These are phyloP conservation scores for Euspilapteryx auroguttella DNA, from an alignment of 2,888 invertebrate genomes.

Conservation along the genomic window DNA sequence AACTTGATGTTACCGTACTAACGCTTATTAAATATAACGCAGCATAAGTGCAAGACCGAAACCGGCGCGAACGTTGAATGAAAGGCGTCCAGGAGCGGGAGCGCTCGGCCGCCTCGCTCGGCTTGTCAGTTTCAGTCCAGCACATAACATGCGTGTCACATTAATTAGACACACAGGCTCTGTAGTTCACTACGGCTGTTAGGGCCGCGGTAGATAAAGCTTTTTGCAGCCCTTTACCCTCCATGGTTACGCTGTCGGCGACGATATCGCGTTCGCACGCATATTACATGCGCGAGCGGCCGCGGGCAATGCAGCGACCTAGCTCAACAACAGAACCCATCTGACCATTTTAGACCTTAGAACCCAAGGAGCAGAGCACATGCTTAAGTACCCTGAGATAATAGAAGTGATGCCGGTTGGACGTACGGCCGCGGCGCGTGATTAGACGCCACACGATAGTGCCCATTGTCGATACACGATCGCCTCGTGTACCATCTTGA, in stretches of 20 bases:
- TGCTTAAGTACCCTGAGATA: neutral
- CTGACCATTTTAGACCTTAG: no score
- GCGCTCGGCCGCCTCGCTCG: no score
- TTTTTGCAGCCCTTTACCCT: slow-evolving; percentile 6
- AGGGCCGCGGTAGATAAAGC: slow-evolving; percentile 15
- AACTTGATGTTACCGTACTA: no score
- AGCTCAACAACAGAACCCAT: no score
- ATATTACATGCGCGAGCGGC: slow-evolving; percentile 36
- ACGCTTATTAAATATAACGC: no score
- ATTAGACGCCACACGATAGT: slow-evolving; percentile 59
- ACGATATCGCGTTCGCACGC: slow-evolving; percentile 51
- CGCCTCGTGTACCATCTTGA: slow-evolving; percentile 50
- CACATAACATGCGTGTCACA: neutral
- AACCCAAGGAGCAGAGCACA: neutral
- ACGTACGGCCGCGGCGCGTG: slow-evolving; percentile 31
- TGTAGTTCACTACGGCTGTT: slow-evolving; percentile 20
- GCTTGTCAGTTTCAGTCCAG: neutral
- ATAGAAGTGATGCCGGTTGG: slow-evolving; percentile 4
- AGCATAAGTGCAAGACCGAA: no score
- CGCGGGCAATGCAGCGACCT: slow-evolving; percentile 36
- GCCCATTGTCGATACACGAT: slow-evolving; percentile 57
- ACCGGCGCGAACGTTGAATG: no score
- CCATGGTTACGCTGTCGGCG: slow-evolving; percentile 12
- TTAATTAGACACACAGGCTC: slow-evolving; percentile 3
- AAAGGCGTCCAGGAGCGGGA: no score